Evolutionary conservation across 2,888 invertebrate species (phyloP).

Genomic region (Trichogramma evanescens): DNA sequence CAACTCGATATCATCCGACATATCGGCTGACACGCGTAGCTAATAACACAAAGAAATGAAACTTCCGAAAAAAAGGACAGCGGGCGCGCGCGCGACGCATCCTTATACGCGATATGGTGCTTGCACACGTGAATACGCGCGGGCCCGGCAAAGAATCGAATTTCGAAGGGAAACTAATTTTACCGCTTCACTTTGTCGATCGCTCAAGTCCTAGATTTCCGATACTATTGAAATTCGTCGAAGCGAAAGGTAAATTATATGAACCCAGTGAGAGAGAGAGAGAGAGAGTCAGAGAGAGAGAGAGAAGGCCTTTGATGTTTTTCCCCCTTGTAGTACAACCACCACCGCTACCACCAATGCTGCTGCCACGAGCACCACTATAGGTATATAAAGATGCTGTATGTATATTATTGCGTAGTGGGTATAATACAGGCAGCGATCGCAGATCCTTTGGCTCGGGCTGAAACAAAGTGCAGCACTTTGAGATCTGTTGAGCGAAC

Average conservation of each 20-base stretch:
- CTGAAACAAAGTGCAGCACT: too few relatives aligned
- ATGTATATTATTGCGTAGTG: too few relatives aligned
- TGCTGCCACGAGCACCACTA: too few relatives aligned
- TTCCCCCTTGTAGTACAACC: constrained; percentile 5
- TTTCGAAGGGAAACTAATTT: constrained; percentile 44
- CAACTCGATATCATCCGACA: too few relatives aligned
- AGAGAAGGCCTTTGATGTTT: constrained; percentile 40
- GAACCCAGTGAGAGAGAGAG: constrained; percentile 31
- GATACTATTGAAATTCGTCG: constrained; percentile 44
- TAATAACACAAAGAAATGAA: too few relatives aligned
- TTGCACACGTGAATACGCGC: not conserved
- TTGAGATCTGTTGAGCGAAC: too few relatives aligned
- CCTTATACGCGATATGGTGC: too few relatives aligned
- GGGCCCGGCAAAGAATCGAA: constrained; percentile 32
- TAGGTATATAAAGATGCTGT: too few relatives aligned
- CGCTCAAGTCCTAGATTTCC: constrained; percentile 36
- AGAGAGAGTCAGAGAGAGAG: constrained; percentile 23
- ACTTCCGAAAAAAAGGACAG: not conserved
- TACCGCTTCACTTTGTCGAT: constrained; percentile 37
- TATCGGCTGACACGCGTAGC: too few relatives aligned
- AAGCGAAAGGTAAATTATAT: constrained; percentile 46
- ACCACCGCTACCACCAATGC: too few relatives aligned
- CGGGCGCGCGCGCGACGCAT: not conserved
- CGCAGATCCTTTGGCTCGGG: too few relatives aligned
- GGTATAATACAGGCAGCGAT: too few relatives aligned